Evolutionary conservation across 1,140 invertebrate species (phyloP).

Genomic region (Bombyx mandarina): DNA sequence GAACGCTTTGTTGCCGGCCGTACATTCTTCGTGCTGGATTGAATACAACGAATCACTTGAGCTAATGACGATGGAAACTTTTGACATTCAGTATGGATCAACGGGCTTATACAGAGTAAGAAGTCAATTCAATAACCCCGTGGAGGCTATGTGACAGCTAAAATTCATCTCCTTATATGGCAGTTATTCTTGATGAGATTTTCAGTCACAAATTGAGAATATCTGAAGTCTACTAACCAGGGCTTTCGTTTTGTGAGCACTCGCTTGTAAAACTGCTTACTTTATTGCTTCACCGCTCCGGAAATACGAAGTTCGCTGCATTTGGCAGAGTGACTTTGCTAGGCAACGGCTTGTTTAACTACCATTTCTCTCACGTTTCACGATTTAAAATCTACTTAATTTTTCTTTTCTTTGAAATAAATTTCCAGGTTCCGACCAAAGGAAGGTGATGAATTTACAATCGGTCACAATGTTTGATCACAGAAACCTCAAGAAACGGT

Average conservation of each 20-base stretch:
- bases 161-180: conserved; percentile 9
- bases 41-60: conserved; percentile 36
- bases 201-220: conserved; percentile 31
- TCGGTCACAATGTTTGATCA: conserved; percentile 27
- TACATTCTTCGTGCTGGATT: conserved; percentile 35
- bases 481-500: conserved; percentile 30
- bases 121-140: conserved; percentile 10
- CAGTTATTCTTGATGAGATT: conserved; percentile 20
- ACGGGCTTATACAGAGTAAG: conserved; percentile 1
- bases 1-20: conserved; percentile 37
- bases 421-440: too few species aligned
- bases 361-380: too few species aligned
- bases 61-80: conserved; percentile 42
- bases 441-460: too few species aligned
- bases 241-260: conserved; percentile 28
- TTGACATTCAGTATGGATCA: conserved; percentile 24
- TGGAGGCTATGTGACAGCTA: background rate
- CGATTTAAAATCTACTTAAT: too few species aligned
- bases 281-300: conserved; percentile 32
- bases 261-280: conserved; percentile 40
- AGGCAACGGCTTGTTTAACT: too few species aligned
- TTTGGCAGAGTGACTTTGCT: conserved; percentile 18
- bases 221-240: conserved; percentile 30
- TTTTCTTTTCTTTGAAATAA: too few species aligned
- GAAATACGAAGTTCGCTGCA: conserved; percentile 25